A percentile compares a stretch with the other conserved stretches of the same genome.
These are phyloP conservation scores for Pterocles burchelli DNA, from an alignment of 2,113 vertebrate genomes.

Conservation along the genomic window DNA sequence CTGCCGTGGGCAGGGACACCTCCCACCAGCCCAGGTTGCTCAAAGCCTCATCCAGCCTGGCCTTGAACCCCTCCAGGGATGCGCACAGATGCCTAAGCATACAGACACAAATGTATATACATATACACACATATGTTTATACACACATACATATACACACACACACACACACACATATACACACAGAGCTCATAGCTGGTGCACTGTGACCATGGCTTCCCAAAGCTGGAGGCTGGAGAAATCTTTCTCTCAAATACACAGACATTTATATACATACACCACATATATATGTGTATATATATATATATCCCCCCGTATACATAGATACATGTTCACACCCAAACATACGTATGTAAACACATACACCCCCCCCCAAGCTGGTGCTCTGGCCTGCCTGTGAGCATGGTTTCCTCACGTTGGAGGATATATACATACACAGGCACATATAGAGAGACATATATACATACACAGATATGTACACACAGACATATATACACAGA, in stretches of 20 bases:
- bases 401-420: not conserved
- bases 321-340: no score
- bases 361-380: not conserved
- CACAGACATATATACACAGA: no score
- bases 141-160: not conserved
- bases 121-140: no score
- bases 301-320: not conserved
- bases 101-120: no score
- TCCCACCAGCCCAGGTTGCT: no score
- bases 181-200: not conserved
- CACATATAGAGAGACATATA: no score
- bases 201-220: not conserved
- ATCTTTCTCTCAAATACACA: not conserved
- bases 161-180: not conserved
- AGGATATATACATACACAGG: no score
- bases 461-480: no score
- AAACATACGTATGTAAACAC: not conserved
- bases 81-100: no score
- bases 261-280: not conserved
- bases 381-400: not conserved
- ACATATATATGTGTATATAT: not conserved
- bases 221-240: not conserved
- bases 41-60: no score
- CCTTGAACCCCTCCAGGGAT: no score
- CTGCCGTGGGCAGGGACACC: no score